phyloP scores from a whole-genome alignment of 2,113 vertebrate genomes.

The Hippocampus comes region DNA sequence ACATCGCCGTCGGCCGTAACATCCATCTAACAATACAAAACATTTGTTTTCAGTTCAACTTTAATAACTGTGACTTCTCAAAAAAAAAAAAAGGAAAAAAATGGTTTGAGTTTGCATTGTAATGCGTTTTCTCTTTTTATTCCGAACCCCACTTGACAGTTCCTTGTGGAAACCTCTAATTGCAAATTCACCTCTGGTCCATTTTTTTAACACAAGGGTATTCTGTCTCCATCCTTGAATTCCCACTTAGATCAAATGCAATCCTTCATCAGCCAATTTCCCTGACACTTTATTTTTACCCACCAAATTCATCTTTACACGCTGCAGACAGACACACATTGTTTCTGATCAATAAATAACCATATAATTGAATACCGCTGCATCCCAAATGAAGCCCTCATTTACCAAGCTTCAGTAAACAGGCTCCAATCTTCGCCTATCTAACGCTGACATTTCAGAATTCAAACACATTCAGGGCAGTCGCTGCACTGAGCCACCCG shows the following conservation, averaged over 20 bases:
- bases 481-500: constrained; percentile 47
- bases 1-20: background rate
- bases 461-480: constrained; percentile 63
- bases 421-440: constrained; percentile 64
- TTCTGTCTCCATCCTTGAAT: constrained; percentile 65
- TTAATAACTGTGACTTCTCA: background rate
- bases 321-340: constrained; percentile 63
- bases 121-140: constrained; percentile 26
- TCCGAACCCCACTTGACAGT: constrained; percentile 56
- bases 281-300: constrained; percentile 65
- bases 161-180: constrained; percentile 60
- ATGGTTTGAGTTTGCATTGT: constrained; percentile 9
- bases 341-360: constrained; percentile 76
- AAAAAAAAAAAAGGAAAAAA: background rate
- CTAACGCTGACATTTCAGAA: constrained; percentile 73
- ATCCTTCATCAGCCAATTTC: constrained; percentile 72
- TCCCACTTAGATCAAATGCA: constrained; percentile 69
- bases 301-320: constrained; percentile 66
- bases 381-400: constrained; percentile 74
- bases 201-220: constrained; percentile 57
- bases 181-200: constrained; percentile 53
- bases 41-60: background rate
- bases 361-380: constrained; percentile 73
- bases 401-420: constrained; percentile 74
- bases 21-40: background rate